A percentile compares a stretch with the other conserved stretches of the same genome.
Evolutionary conservation across 2,797 vertebrate species (phyloP).

Genomic region (Schizopygopsis pylzovi): DNA sequence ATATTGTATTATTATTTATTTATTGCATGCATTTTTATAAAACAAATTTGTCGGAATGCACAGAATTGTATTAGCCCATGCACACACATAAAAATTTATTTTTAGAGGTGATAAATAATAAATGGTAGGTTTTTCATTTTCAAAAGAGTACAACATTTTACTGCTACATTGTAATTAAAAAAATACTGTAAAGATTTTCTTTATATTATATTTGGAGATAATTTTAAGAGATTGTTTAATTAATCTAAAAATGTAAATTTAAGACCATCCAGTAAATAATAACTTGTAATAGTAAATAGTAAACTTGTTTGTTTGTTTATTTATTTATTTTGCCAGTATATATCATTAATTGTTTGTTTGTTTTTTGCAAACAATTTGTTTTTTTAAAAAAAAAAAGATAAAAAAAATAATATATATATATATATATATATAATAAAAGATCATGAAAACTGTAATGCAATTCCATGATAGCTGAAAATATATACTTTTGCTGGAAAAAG

Average conservation of each 20-base stretch:
- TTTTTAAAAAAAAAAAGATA: too few species aligned
- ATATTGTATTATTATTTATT: not conserved
- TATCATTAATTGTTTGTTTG: not conserved
- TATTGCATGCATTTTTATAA: not conserved
- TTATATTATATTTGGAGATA: too few species aligned
- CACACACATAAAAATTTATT: too few species aligned
- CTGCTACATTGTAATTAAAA: too few species aligned
- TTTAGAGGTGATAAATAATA: too few species aligned
- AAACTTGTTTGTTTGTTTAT: not conserved
- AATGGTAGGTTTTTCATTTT: too few species aligned
- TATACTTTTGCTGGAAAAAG: not conserved
- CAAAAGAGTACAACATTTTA: too few species aligned
- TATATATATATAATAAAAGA: too few species aligned
- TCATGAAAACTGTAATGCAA: not conserved
- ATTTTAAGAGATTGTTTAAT: not conserved
- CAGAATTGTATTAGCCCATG: not conserved
- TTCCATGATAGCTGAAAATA: not conserved
- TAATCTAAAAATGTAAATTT: not conserved
- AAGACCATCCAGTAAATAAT: not conserved
- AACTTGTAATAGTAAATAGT: not conserved
- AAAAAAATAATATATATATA: too few species aligned
- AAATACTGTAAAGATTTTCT: too few species aligned
- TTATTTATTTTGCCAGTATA: not conserved
- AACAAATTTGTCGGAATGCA: not conserved
- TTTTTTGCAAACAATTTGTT: too few species aligned